Base-by-base conservation (phyloP, 1,140 invertebrate genomes). In the Lucilia sericata region DNA sequence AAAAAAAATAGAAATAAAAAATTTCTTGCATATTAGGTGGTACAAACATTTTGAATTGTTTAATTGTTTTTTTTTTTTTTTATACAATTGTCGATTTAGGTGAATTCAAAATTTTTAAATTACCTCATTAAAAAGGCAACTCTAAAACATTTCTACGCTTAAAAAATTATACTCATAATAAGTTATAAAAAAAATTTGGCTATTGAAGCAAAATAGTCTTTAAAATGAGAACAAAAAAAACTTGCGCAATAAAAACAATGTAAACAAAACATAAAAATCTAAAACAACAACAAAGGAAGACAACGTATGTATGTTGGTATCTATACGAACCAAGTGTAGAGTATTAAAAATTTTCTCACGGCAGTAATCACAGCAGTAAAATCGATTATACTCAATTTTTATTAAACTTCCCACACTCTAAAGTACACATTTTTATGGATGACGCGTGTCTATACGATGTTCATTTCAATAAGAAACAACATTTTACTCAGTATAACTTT, bases 341-440 rank as follows among this genome's bases (percentile, higher is more conserved):
- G 76, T 49, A 80, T 80, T 80, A 80, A 49, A n/a, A 80, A 80
- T 80, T 80, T 80, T 80, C 76, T 80, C 76, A 80, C 76, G 76
- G 47, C 76, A 42, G 42, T 80, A 80, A 80, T 80, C 76, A 86
- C 86, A 87, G 87, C 86, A 42, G 86, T 86, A 85, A 87, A 88
- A 88, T 88, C 88, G 88, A 88, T 88, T 88, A 88, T 88, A 86
- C 88, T 88, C 88, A 88, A 87, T 87, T 85, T 83, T 83, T 83
- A 83, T 83, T 83, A 36, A 83, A 83, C 30, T 83, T 83, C 65
- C 82, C 82, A 83, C 82, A 83, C 82, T 74, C 34, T 74, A 83
- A 83, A 83, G 65, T 83, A 49, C 21, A 74, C 30, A 80, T 21
- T 88, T 88, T 88, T 88, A 87, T 85, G 86, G 86, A 87, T 87